Base-by-base conservation (phyloP, 2,888 invertebrate species). In the Erebia epiphron region DNA sequence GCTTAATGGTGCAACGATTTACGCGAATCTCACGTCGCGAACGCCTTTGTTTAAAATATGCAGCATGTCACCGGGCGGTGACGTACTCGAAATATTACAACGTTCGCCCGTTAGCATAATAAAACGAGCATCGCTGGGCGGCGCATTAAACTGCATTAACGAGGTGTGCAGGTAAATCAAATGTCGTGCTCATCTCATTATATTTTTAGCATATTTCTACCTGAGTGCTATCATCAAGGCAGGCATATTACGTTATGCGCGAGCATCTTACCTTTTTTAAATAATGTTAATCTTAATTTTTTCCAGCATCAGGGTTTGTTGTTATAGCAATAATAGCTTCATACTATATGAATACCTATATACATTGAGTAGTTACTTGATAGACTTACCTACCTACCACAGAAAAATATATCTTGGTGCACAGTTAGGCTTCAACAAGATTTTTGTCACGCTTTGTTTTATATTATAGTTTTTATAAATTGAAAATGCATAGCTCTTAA, bases 31-130 rank as follows among this genome's bases (percentile, higher is more conserved):
- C 79, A 75, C 82, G 81, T 76, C 82, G 80, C 80, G 80, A 46
- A 79, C 80, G 81, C 80, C 83, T 85, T 84, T 86, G 81, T 83
- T 89, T 88, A 88, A n/a, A 89, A 89, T 88, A 89, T 90, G 88
- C 89, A 87, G 79, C 86, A 82, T 88, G 87, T 88, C 88, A 89
- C 86, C 86, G 70, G 54, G 82, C 83, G 83, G 86, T 88, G 89
- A 89, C 86, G 86, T 88, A 84, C 89, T 90, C 87, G 85, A 90
- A 90, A 90, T 88, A 91, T 89, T 89, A 89, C 85, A 87, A 83
- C 87, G 85, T 80, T 79, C 86, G 86, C 86, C 87, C 86, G 87
- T 88, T 87, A 88, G 91, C 90, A 90, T 90, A 90, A 91, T 91
- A 89, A 87, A 87, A 62, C 62, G 62, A 62, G 84, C 86, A 84